phyloP scores from a whole-genome alignment of 2,888 invertebrate species.

The Acanthosepion esculentum region DNA sequence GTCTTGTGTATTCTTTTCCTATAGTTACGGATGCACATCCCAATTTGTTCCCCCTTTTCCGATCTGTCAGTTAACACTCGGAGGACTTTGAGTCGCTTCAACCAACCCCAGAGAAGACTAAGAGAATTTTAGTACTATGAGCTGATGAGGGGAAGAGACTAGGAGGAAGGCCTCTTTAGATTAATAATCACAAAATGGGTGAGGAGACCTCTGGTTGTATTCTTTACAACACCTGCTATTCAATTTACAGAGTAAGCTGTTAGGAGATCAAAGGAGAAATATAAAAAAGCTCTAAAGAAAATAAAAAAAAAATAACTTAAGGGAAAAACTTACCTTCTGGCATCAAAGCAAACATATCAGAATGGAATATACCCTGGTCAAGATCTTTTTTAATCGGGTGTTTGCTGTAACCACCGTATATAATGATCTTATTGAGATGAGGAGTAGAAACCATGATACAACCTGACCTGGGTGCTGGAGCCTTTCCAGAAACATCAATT shows the following conservation, averaged over 20 bases:
- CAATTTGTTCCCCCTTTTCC: too few species aligned
- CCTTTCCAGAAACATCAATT: constrained; percentile 79
- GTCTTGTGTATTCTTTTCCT: too few species aligned
- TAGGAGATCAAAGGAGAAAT: neutral
- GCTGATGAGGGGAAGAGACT: too few species aligned
- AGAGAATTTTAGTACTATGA: too few species aligned
- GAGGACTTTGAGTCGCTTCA: too few species aligned
- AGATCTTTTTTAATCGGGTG: constrained; percentile 84
- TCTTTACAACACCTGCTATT: too few species aligned
- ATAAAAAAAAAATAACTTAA: neutral
- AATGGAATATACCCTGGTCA: constrained; percentile 83
- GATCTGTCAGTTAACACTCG: too few species aligned
- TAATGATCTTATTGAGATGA: constrained; percentile 79
- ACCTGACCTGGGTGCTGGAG: constrained; percentile 84
- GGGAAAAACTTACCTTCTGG: constrained; percentile 64
- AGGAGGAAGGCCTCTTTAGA: too few species aligned
- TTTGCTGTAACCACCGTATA: constrained; percentile 87
- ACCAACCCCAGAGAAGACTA: too few species aligned
- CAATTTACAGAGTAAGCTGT: neutral
- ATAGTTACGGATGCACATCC: too few species aligned
- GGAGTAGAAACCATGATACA: constrained; percentile 82
- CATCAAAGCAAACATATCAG: constrained; percentile 80
- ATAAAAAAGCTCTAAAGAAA: neutral
- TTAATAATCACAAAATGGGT: too few species aligned
- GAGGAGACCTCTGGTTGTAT: too few species aligned